These are phyloP conservation scores for Platyscapa corneri DNA, from an alignment of 1,140 invertebrate genomes.

Conservation along the genomic window DNA sequence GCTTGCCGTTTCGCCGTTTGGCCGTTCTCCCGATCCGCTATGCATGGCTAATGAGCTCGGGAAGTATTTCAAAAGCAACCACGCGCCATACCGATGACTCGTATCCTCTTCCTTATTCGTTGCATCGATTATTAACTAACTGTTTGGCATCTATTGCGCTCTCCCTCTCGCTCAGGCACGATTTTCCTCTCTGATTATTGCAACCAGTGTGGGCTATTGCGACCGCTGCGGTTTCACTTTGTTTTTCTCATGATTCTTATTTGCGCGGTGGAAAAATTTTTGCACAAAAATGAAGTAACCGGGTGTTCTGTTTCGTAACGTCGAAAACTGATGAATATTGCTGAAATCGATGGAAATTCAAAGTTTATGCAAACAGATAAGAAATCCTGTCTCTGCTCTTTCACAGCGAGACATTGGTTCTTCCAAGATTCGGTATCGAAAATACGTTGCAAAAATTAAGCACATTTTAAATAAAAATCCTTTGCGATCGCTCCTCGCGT, in stretches of 20 bases:
- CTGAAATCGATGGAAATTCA: background rate
- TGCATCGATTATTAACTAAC: slow-evolving; percentile 31
- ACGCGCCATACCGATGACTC: slow-evolving; percentile 28
- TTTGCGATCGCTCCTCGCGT: too few relatives aligned
- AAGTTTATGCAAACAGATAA: background rate
- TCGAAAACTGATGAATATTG: background rate
- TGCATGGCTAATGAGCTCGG: slow-evolving; percentile 49
- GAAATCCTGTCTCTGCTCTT: too few relatives aligned
- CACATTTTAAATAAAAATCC: too few relatives aligned
- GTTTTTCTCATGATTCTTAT: background rate
- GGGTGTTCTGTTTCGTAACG: background rate
- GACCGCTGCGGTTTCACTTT: background rate
- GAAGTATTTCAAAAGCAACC: slow-evolving; percentile 45
- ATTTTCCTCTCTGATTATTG: background rate
- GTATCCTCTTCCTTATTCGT: slow-evolving; percentile 21
- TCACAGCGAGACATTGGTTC: too few relatives aligned
- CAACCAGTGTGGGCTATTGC: background rate
- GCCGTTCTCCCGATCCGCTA: background rate
- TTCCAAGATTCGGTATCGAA: too few relatives aligned
- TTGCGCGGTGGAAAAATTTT: background rate
- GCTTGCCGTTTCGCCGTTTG: too few relatives aligned
- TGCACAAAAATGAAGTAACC: too few relatives aligned
- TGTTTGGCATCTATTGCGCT: background rate
- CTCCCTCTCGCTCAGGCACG: background rate
- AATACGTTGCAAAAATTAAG: too few relatives aligned